These are phyloP conservation scores for Hermetia illucens DNA, from an alignment of 1,140 invertebrate genomes.

Conservation along the genomic window DNA sequence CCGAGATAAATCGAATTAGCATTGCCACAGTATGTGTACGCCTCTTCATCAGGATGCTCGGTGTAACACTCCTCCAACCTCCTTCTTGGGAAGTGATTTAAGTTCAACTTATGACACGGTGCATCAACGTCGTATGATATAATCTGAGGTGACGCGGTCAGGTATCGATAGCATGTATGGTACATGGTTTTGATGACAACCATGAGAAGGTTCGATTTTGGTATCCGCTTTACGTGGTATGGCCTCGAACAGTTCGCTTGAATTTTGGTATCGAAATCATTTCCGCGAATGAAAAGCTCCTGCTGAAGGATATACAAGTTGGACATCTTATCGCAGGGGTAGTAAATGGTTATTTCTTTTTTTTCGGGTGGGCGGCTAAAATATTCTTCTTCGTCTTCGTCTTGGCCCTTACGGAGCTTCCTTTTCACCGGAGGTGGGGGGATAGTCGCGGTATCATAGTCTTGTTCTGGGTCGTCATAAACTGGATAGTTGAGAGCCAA, in stretches of 20 bases:
- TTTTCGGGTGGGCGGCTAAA: constrained; percentile 29
- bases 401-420: neutral
- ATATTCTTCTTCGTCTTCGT: constrained; percentile 31
- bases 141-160: constrained; percentile 27
- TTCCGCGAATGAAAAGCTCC: constrained; percentile 34
- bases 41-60: constrained; percentile 51
- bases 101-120: constrained; percentile 58
- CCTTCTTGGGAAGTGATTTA: constrained; percentile 49
- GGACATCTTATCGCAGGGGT: constrained; percentile 48
- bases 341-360: constrained; percentile 23
- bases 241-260: constrained; percentile 30
- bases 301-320: constrained; percentile 53
- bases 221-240: constrained; percentile 54
- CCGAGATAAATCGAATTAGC: no score
- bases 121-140: constrained; percentile 33
- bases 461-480: constrained; percentile 14
- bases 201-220: constrained; percentile 64
- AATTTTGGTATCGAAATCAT: constrained; percentile 28
- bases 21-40: no score
- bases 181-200: constrained; percentile 42
- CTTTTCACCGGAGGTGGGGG: constrained; percentile 4
- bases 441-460: neutral
- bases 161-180: constrained; percentile 21
- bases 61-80: constrained; percentile 58
- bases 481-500: constrained; percentile 3